These are phyloP conservation scores for Sarotherodon lohbergeri DNA, from an alignment of 2,113 vertebrate genomes.

Conservation along the genomic window DNA sequence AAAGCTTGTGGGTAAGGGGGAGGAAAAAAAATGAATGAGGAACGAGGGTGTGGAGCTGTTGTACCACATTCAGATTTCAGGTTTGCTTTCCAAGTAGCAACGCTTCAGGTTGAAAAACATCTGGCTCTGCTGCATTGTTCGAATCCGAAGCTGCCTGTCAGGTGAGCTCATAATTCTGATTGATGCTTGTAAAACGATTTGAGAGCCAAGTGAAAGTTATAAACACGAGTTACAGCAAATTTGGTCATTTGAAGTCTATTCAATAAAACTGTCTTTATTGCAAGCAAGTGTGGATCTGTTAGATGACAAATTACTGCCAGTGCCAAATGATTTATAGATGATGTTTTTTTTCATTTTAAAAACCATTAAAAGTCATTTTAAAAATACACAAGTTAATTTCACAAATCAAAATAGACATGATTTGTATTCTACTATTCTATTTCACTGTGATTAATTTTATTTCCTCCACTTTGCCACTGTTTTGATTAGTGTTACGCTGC, in stretches of 20 bases:
- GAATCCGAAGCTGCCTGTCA: background rate
- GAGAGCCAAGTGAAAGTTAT: background rate
- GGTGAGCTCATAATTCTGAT: background rate
- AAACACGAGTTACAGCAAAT: background rate
- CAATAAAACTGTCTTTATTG: background rate
- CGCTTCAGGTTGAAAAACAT: background rate
- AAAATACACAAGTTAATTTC: background rate
- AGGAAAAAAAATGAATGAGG: background rate
- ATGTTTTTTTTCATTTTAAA: accelerated
- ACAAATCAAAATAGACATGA: background rate
- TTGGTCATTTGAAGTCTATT: background rate
- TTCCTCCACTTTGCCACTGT: background rate
- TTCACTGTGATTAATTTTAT: background rate
- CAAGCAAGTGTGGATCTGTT: background rate
- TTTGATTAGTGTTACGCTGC: background rate
- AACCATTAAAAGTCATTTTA: background rate
- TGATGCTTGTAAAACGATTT: background rate
- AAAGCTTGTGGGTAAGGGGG: background rate
- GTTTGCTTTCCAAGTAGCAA: background rate
- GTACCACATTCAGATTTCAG: background rate
- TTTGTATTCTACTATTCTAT: accelerated
- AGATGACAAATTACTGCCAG: background rate
- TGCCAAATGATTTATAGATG: background rate
- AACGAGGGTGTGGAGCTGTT: background rate
- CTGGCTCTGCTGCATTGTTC: background rate